Evolutionary conservation across 2,888 invertebrate species (phyloP).

Genomic region (Bombylius major): DNA sequence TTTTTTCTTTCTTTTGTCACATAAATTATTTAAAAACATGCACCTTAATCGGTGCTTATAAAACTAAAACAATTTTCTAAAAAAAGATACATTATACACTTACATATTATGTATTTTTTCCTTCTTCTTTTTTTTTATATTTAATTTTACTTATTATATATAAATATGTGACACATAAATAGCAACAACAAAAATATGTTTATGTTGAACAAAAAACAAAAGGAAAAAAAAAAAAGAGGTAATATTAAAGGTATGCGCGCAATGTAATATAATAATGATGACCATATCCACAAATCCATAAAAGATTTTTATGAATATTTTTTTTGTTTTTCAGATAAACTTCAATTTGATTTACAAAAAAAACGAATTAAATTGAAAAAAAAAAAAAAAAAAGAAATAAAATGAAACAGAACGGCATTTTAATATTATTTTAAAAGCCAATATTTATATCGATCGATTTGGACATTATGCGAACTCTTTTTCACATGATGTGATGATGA

Average conservation of each 20-base stretch:
- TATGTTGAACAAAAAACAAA: background rate
- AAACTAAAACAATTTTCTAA: constrained; percentile 3
- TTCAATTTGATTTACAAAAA: background rate
- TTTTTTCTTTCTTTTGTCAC: background rate
- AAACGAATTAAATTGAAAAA: background rate
- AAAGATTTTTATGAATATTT: constrained; percentile 6
- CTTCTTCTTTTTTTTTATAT: too few species aligned
- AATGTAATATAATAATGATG: background rate
- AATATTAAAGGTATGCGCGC: background rate
- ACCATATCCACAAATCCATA: constrained; percentile 1
- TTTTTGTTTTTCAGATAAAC: constrained; percentile 3
- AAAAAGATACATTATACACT: background rate
- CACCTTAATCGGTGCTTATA: constrained; percentile 6
- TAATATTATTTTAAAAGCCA: too few species aligned
- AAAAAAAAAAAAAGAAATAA: too few species aligned
- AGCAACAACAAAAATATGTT: too few species aligned
- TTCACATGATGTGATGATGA: too few species aligned
- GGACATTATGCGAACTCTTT: too few species aligned
- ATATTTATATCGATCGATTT: too few species aligned
- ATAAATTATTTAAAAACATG: constrained; percentile 6
- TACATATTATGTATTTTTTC: background rate
- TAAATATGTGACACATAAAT: too few species aligned
- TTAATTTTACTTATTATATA: too few species aligned
- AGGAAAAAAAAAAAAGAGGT: background rate
- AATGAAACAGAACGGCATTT: too few species aligned